Conservation (phyloP, 2,888 invertebrate species). For the Dicyrtoma fusca region DNA sequence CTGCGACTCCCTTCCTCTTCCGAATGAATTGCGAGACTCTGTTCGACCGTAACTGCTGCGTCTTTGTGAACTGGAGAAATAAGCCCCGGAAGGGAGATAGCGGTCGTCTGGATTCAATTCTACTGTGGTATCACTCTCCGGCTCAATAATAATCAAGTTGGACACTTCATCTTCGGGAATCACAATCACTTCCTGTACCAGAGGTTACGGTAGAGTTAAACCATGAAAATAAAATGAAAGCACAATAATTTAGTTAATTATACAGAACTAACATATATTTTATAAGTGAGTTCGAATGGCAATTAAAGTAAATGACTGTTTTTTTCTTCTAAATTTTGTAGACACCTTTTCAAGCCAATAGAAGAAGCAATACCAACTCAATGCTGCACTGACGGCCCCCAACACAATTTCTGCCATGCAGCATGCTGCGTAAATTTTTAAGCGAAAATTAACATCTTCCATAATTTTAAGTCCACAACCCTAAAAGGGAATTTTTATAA, state of each 20-base stretch:
- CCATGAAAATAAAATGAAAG: background rate
- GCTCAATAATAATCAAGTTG: slow-evolving; percentile 50
- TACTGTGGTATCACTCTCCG: slow-evolving; percentile 39
- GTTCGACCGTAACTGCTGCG: background rate
- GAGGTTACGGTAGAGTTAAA: background rate
- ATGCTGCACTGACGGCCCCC: slow-evolving; percentile 34
- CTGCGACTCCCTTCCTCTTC: background rate
- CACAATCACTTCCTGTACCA: slow-evolving; percentile 41
- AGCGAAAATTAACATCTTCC: slow-evolving; percentile 38
- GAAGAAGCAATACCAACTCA: slow-evolving; percentile 51
- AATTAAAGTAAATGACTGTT: too few relatives aligned
- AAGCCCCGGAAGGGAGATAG: background rate
- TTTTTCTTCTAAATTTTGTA: too few relatives aligned
- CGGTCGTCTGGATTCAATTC: background rate
- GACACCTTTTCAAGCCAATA: slow-evolving; percentile 53
- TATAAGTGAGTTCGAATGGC: background rate
- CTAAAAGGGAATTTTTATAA: slow-evolving; percentile 4
- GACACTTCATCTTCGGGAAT: slow-evolving; percentile 54
- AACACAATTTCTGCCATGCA: slow-evolving; percentile 39
- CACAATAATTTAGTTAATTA: background rate
- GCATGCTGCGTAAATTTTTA: slow-evolving; percentile 37
- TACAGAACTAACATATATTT: background rate
- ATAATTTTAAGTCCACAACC: slow-evolving; percentile 49
- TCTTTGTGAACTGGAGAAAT: background rate
- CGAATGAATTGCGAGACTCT: background rate